Base-by-base conservation (phyloP, 2,797 vertebrate species). In the Holocentrus rufus region DNA sequence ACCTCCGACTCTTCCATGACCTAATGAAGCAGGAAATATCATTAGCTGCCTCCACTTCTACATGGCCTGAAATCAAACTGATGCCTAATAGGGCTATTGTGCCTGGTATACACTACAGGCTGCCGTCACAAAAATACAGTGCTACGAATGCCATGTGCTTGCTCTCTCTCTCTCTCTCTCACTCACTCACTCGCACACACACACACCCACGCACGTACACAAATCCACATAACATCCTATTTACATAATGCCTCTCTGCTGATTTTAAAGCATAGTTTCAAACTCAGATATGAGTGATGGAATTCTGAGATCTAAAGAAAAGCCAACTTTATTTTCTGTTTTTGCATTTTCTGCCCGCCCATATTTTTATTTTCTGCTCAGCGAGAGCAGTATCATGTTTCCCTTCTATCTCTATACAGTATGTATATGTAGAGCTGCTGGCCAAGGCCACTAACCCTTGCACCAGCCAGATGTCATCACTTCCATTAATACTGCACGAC, bases 1-100 rank as follows among this genome's bases (percentile, higher is more conserved):
- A 94, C 92, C 83, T 95, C 96, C n/a, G 88, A 91, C 85, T 97
- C 96, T 84, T 97, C 96, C 92, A 95, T 92, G 91, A 93, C 92
- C 97, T 99, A 89, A 85, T 78, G 87, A 84, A 84, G 90, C 88
- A 90, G 89, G 88, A 94, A 90, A 90, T 83, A 92, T 89, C 81
- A 77, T 79, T 88, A 89, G 65, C 82, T 79, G 71, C 80, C 65
- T 84, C 85, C 81, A 74, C 79, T 85, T 87, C 66, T 70, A 71
- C 80, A 85, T 69, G 74, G 86, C 76, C 80, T 74, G 81, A 77
- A 85, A 89, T 86, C 82, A 87, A 76, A 88, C 60, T 14, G 73
- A 81, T 76, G 72, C 77, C 77, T 83, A 77, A 86, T 76, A 84
- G 67, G 69, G 58, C 80, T 68, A 34, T 74, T 87, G 39, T 76